Evolutionary conservation across 2,113 vertebrate species (phyloP).

Genomic region (Lipophrys pholis): DNA sequence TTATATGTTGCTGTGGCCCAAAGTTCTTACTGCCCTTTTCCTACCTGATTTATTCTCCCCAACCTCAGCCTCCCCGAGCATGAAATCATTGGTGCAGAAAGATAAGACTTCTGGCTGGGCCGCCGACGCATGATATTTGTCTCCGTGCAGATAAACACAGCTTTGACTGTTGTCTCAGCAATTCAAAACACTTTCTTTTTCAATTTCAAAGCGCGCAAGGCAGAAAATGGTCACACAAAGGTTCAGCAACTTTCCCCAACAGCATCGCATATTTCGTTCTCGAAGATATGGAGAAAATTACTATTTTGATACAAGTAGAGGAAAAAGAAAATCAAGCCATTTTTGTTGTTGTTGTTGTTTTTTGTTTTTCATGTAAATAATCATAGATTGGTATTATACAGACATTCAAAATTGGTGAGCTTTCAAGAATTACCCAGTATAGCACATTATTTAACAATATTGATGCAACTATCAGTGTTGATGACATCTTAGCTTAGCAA

Average conservation of each 20-base stretch:
- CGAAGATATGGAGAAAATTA: background rate
- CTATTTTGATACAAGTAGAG: background rate
- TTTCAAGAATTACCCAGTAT: no score
- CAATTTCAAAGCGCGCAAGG: slow-evolving; percentile 44
- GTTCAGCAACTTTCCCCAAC: slow-evolving; percentile 8
- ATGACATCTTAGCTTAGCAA: no score
- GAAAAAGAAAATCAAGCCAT: no score
- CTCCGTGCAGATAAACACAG: slow-evolving; percentile 68
- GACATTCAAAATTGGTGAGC: no score
- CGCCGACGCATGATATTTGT: slow-evolving; percentile 57
- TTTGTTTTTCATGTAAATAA: no score
- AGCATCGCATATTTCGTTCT: background rate
- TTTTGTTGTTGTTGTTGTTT: no score
- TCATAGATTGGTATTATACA: no score
- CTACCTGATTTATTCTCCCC: slow-evolving; percentile 50
- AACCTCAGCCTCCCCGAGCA: slow-evolving; percentile 47
- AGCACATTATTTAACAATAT: no score
- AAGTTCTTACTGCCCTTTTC: slow-evolving; percentile 13
- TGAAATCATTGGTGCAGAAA: slow-evolving; percentile 69
- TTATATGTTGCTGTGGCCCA: slow-evolving; percentile 9
- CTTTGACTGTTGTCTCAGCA: slow-evolving; percentile 41
- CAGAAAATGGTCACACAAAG: slow-evolving; percentile 45
- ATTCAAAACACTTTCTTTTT: slow-evolving; percentile 45
- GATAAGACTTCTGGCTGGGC: slow-evolving; percentile 53
- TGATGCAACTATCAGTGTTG: no score